These are phyloP conservation scores for Perdix hodgsoniae DNA, from an alignment of 2,797 vertebrate species.

Conservation along the genomic window DNA sequence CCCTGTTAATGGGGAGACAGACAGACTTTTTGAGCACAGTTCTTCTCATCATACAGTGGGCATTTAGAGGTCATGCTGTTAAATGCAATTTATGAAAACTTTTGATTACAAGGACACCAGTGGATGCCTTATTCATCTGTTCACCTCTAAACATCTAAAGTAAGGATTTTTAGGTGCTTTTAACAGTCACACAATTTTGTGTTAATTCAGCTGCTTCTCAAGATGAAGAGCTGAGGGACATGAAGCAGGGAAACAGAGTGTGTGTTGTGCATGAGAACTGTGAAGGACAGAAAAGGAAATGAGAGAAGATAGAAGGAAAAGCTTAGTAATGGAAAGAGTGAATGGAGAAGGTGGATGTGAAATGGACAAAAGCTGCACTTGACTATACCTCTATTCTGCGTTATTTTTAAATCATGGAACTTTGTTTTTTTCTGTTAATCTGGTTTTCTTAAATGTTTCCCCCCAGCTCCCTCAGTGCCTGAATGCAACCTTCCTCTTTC, in stretches of 20 bases:
- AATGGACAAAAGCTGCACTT: not conserved
- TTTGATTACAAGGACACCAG: not conserved
- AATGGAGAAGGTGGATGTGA: not conserved
- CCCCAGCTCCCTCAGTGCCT: not conserved
- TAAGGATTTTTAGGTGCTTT: not conserved
- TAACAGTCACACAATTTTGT: fast-evolving
- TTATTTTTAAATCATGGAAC: not conserved
- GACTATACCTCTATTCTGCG: not conserved
- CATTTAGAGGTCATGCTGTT: not conserved
- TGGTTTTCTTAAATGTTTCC: conserved; percentile 26
- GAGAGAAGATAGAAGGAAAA: not conserved
- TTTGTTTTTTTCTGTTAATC: not conserved
- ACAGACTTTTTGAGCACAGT: not conserved
- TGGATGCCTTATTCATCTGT: not conserved
- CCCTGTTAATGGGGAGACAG: not conserved
- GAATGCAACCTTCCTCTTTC: not conserved
- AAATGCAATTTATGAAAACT: not conserved
- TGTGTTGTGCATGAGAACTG: not conserved
- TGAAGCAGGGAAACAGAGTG: not conserved
- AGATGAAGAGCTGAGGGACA: not conserved
- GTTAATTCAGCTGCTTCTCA: not conserved
- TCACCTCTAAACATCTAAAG: not conserved
- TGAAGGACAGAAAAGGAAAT: not conserved
- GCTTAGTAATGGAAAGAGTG: not conserved
- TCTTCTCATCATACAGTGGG: not conserved